A percentile compares a stretch with the other conserved stretches of the same genome.
These are phyloP conservation scores for Melitaea cinxia DNA, from an alignment of 1,140 invertebrate species.

Conservation along the genomic window DNA sequence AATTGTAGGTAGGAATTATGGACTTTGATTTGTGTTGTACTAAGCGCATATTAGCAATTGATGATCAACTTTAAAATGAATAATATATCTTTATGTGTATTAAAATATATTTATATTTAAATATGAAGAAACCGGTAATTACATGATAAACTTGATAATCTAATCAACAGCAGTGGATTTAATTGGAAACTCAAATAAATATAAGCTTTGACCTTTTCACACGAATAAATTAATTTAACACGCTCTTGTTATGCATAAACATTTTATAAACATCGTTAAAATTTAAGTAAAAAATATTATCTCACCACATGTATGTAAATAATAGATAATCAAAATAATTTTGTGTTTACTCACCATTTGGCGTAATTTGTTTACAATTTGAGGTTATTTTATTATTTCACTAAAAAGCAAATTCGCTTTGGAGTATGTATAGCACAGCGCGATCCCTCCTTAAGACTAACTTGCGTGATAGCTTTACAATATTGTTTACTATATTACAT, in stretches of 20 bases:
- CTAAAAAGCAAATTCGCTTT: constrained; percentile 5
- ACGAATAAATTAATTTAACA: constrained; percentile 1
- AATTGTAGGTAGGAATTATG: no score
- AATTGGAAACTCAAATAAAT: constrained; percentile 17
- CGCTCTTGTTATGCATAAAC: not conserved
- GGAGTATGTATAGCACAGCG: constrained; percentile 16
- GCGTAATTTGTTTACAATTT: constrained; percentile 37
- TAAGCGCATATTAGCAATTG: not conserved
- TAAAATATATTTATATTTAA: not conserved
- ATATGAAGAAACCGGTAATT: constrained; percentile 4
- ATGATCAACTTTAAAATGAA: not conserved
- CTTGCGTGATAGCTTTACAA: constrained; percentile 23
- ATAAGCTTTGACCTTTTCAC: constrained; percentile 25
- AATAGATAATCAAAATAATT: not conserved
- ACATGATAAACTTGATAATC: constrained; percentile 9
- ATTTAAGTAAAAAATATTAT: constrained; percentile 2
- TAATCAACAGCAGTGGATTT: constrained; percentile 14
- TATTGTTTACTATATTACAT: constrained; percentile 38
- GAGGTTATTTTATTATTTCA: constrained; percentile 29
- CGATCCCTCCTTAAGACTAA: constrained; percentile 24
- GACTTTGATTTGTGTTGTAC: not conserved
- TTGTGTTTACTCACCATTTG: constrained; percentile 28
- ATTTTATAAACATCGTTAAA: not conserved
- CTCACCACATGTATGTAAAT: not conserved
- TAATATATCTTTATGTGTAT: not conserved